These are phyloP conservation scores for Isoperla grammatica DNA, from an alignment of 2,888 invertebrate genomes.

Conservation along the genomic window DNA sequence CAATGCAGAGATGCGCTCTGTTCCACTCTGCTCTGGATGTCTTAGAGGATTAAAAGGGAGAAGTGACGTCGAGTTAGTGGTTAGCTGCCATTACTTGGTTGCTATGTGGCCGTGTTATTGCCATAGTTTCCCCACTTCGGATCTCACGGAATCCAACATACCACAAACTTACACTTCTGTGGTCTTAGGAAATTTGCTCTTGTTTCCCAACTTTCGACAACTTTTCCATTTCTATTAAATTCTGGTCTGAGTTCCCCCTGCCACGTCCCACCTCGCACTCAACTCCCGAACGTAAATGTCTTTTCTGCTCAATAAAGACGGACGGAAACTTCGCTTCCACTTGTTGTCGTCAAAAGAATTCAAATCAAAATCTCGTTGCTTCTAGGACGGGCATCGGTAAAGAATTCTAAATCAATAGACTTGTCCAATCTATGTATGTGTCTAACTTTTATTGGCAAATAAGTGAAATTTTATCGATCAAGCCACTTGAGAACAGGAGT, in stretches of 20 bases:
- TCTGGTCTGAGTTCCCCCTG: background rate
- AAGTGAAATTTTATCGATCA: too few relatives aligned
- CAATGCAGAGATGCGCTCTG: too few relatives aligned
- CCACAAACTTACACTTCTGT: slow-evolving; percentile 16
- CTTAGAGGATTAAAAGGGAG: too few relatives aligned
- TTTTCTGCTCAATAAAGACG: background rate
- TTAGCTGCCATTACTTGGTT: too few relatives aligned
- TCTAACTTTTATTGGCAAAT: too few relatives aligned
- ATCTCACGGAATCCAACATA: slow-evolving; percentile 3
- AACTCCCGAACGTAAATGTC: background rate
- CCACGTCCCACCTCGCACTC: background rate
- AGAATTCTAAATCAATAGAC: too few relatives aligned
- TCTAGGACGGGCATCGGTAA: too few relatives aligned
- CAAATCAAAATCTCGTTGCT: slow-evolving; percentile 6
- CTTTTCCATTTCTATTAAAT: slow-evolving; percentile 8
- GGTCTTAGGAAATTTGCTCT: slow-evolving; percentile 12
- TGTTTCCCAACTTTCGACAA: slow-evolving; percentile 3
- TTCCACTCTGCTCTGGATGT: too few relatives aligned
- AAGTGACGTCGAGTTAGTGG: too few relatives aligned
- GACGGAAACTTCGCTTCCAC: background rate
- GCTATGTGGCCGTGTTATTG: slow-evolving; percentile 7
- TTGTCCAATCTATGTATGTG: too few relatives aligned
- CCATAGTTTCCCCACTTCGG: slow-evolving; percentile 7
- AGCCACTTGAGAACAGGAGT: too few relatives aligned
- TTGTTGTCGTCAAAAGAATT: slow-evolving; percentile 2